Percentiles rank a stretch among this genome's conserved stretches.
phyloP scores from a whole-genome alignment of 2,113 vertebrate genomes.

The Chascanopsetta lugubris region DNA sequence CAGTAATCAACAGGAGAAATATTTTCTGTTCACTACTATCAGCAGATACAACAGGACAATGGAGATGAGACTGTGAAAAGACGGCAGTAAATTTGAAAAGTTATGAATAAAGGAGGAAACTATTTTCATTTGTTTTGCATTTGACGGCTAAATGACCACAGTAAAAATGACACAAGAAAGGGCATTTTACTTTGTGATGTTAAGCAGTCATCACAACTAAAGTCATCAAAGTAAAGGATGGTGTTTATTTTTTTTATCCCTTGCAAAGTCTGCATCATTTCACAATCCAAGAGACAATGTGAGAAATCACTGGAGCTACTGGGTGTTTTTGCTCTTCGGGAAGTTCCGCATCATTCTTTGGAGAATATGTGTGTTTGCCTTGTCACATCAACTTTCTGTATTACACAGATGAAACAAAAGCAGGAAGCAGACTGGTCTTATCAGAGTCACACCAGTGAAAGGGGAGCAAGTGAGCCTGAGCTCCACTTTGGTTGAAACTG shows the following conservation, averaged over 20 bases:
- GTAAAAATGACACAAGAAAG: too few species aligned
- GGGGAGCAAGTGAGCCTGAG: neutral
- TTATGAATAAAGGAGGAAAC: neutral
- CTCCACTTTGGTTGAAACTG: constrained; percentile 1
- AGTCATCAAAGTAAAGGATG: too few species aligned
- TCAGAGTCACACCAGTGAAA: constrained; percentile 34
- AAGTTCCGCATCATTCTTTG: constrained; percentile 13
- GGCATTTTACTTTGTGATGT: too few species aligned
- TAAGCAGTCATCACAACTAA: too few species aligned
- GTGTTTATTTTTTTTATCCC: too few species aligned
- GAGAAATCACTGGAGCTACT: neutral
- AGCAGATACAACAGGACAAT: too few species aligned
- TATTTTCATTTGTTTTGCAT: too few species aligned
- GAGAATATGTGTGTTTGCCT: constrained; percentile 1
- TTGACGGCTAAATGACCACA: too few species aligned
- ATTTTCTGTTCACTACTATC: too few species aligned
- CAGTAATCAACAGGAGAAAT: too few species aligned
- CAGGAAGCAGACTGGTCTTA: constrained; percentile 62
- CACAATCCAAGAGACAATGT: neutral
- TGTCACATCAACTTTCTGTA: constrained; percentile 2
- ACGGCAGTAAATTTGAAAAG: neutral
- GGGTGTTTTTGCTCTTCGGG: constrained; percentile 1
- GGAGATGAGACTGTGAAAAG: neutral
- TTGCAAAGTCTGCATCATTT: too few species aligned
- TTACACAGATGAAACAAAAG: constrained; percentile 45